A percentile compares a stretch with the other conserved stretches of the same genome.
Evolutionary conservation across 2,113 vertebrate genomes (phyloP).

Genomic region (Alligator sinensis): DNA sequence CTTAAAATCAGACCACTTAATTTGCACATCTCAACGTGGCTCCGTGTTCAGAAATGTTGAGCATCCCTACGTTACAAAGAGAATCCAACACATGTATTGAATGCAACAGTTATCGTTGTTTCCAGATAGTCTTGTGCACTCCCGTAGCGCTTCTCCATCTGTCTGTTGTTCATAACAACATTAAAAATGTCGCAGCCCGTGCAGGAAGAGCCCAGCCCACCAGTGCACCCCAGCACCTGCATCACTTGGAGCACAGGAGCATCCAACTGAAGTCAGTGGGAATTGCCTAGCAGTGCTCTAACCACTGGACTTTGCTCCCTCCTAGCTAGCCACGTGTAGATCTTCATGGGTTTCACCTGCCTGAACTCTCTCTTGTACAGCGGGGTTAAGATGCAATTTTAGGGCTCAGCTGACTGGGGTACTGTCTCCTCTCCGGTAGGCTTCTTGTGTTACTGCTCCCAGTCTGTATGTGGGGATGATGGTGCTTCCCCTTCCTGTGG

Average conservation of each 20-base stretch:
- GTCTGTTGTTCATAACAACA: background rate
- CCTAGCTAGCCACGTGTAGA: background rate
- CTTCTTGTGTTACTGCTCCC: background rate
- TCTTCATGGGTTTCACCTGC: background rate
- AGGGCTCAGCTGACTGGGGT: background rate
- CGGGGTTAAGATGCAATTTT: background rate
- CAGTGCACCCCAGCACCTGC: background rate
- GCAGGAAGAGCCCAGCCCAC: background rate
- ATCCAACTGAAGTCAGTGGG: background rate
- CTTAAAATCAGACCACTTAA: background rate
- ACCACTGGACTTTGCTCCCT: too few species aligned
- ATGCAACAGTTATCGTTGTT: background rate
- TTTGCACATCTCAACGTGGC: background rate
- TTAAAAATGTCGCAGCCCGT: background rate
- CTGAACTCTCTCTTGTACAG: too few species aligned
- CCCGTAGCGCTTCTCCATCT: background rate
- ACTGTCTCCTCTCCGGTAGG: background rate
- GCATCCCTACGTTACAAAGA: background rate
- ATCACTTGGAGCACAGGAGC: background rate
- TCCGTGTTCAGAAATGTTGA: fast-evolving
- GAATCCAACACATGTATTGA: background rate
- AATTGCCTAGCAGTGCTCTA: background rate
- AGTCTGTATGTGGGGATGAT: background rate
- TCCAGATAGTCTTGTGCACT: background rate
- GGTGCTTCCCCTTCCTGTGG: background rate